A percentile compares a stretch with the other conserved stretches of the same genome.
These are phyloP conservation scores for Aporophyla nigra DNA, from an alignment of 2,888 invertebrate genomes.

Conservation along the genomic window DNA sequence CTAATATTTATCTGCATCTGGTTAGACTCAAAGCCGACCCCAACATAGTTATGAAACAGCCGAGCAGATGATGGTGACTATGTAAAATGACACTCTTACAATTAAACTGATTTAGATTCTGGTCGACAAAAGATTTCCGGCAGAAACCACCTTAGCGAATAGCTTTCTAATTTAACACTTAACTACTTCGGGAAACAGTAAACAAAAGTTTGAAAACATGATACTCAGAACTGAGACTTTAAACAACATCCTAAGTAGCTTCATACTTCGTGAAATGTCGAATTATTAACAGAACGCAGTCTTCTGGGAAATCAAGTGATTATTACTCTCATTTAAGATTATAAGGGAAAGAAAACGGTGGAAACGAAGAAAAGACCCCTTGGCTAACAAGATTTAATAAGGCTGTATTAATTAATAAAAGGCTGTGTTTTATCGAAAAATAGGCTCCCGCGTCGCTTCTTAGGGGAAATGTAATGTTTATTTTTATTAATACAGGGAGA, in stretches of 20 bases:
- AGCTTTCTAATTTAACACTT: neutral
- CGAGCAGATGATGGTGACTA: no score
- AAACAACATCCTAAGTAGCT: neutral
- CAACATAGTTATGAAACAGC: no score
- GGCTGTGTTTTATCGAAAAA: slow-evolving; percentile 11
- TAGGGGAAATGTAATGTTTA: slow-evolving; percentile 13
- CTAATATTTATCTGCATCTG: no score
- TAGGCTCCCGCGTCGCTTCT: neutral
- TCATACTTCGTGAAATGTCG: neutral
- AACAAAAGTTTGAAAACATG: neutral
- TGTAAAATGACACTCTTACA: no score
- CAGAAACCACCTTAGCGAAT: neutral
- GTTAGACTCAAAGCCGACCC: no score
- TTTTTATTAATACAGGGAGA: slow-evolving; percentile 16
- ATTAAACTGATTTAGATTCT: no score
- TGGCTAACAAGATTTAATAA: slow-evolving; percentile 33
- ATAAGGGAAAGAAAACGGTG: slow-evolving; percentile 22
- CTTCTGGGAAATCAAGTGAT: slow-evolving; percentile 20
- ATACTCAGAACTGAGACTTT: neutral
- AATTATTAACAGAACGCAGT: slow-evolving; percentile 7
- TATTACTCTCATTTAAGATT: slow-evolving; percentile 9
- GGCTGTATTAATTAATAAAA: slow-evolving; percentile 43
- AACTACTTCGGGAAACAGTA: neutral
- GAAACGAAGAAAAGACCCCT: neutral
- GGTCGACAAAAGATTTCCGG: no score